phyloP scores from a whole-genome alignment of 2,113 vertebrate genomes.

The Labrus mixtus region DNA sequence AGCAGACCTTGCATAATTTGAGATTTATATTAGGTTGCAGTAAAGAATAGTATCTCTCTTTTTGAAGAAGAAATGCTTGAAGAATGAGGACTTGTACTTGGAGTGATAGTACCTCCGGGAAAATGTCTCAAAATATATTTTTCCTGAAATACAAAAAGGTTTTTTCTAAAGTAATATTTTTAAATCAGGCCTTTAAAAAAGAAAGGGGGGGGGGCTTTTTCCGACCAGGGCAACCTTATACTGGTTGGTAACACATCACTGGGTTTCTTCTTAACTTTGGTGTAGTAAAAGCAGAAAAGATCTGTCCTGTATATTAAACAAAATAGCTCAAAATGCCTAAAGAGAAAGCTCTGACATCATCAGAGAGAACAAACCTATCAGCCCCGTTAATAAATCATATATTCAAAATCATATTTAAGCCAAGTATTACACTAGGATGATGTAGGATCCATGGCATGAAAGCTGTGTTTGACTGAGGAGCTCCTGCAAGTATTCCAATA shows the following conservation, averaged over 20 bases:
- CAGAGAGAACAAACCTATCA: background rate
- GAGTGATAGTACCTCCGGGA: background rate
- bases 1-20: background rate
- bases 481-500: constrained; percentile 48
- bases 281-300: no score
- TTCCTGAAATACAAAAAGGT: background rate
- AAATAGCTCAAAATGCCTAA: no score
- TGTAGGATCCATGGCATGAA: constrained; percentile 47
- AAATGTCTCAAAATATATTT: background rate
- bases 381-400: background rate
- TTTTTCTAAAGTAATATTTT: no score
- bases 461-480: constrained; percentile 57
- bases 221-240: no score
- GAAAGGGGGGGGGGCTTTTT: no score
- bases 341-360: no score
- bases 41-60: background rate
- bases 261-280: no score
- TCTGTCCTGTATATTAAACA: no score
- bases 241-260: no score
- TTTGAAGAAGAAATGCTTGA: background rate
- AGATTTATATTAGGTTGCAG: background rate
- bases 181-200: no score
- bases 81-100: background rate
- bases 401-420: constrained; percentile 44
- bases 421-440: constrained; percentile 60